phyloP scores from a whole-genome alignment of 2,888 invertebrate genomes.

The Epiblema foenella region DNA sequence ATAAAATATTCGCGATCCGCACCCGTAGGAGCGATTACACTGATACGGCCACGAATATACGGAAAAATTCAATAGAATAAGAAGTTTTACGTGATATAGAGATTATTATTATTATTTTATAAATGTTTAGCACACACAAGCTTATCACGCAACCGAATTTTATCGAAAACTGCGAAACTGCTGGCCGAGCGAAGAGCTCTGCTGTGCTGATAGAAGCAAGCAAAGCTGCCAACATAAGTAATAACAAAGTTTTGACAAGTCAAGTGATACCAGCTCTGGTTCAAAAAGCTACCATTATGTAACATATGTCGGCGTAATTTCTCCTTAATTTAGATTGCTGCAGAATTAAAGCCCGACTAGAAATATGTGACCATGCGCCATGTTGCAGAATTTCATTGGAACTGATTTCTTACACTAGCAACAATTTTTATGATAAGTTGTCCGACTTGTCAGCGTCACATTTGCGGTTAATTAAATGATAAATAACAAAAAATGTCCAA shows the following conservation, averaged over 20 bases:
- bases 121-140: constrained; percentile 35
- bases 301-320: neutral
- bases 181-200: constrained; percentile 5
- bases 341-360: no score
- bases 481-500: no score
- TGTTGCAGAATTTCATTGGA: no score
- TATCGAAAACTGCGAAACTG: constrained; percentile 44
- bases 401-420: no score
- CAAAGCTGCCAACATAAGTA: constrained; percentile 47
- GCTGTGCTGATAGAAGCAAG: constrained; percentile 37
- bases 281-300: constrained; percentile 8
- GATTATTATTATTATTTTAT: constrained; percentile 10
- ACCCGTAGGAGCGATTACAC: neutral
- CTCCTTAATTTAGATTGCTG: neutral
- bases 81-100: constrained; percentile 22
- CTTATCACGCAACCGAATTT: constrained; percentile 34
- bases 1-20: constrained; percentile 40
- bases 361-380: no score
- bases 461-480: no score
- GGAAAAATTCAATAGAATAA: constrained; percentile 1
- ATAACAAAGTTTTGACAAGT: constrained; percentile 38
- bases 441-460: no score
- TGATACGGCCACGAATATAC: neutral
- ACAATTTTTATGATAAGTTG: no score
- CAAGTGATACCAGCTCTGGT: constrained; percentile 35